Conservation (phyloP, 2,797 vertebrate species). For the Gadopsis marmoratus region DNA sequence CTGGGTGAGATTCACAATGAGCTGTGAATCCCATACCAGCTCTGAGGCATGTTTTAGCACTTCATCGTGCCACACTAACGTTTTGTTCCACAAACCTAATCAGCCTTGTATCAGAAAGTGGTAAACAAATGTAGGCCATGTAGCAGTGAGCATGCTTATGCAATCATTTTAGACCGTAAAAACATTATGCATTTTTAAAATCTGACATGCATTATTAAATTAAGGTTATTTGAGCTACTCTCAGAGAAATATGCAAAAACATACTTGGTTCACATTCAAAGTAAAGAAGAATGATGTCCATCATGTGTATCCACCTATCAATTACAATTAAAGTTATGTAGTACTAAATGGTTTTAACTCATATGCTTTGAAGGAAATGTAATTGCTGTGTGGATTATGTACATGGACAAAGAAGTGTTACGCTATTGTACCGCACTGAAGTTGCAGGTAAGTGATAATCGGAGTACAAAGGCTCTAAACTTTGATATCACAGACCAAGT, state of each 20-base stretch:
- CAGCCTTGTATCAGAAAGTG: slow-evolving; percentile 8
- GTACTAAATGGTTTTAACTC: background rate
- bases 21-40: slow-evolving; percentile 75
- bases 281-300: background rate
- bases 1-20: slow-evolving; percentile 70
- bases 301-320: background rate
- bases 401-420: too few species aligned
- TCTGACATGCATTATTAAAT: background rate
- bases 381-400: background rate
- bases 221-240: slow-evolving; percentile 7
- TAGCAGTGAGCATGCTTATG: slow-evolving; percentile 2
- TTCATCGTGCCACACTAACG: slow-evolving; percentile 29
- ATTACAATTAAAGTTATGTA: background rate
- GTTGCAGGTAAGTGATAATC: background rate
- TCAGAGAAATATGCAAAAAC: background rate
- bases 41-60: slow-evolving; percentile 56
- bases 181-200: slow-evolving; percentile 24
- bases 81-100: slow-evolving; percentile 30
- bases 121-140: slow-evolving; percentile 28
- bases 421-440: too few species aligned
- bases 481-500: background rate
- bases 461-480: background rate
- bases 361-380: background rate
- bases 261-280: background rate
- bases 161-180: slow-evolving; percentile 1